Evolutionary conservation across 2,888 invertebrate species (phyloP).

Genomic region (Stenolophus ochropezus): DNA sequence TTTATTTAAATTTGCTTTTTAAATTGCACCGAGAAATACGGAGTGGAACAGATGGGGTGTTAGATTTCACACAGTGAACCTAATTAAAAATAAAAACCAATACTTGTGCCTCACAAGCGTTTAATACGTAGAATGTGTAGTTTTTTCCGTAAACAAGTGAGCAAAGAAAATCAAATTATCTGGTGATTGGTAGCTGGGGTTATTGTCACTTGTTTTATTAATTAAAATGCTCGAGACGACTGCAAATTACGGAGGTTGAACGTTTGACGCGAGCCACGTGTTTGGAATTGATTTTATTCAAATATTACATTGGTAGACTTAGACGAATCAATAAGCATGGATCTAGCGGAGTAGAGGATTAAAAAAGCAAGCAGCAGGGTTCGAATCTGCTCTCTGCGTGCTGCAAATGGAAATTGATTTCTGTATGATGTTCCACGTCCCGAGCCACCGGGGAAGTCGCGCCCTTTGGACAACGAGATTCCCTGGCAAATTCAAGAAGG

Average conservation of each 20-base stretch:
- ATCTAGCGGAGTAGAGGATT: background rate
- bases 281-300: background rate
- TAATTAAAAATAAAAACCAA: background rate
- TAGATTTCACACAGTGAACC: background rate
- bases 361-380: background rate
- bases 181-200: slow-evolving; percentile 6
- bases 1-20: background rate
- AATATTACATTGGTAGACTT: background rate
- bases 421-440: background rate
- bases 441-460: background rate
- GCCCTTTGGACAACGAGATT: background rate
- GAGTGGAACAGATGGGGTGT: background rate
- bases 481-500: background rate
- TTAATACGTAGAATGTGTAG: too few relatives aligned
- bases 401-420: background rate
- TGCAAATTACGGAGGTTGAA: background rate
- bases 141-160: background rate
- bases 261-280: background rate
- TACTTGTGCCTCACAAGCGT: background rate
- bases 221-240: slow-evolving; percentile 21
- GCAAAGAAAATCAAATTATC: slow-evolving; percentile 27
- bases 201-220: slow-evolving; percentile 33
- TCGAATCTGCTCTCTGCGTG: background rate
- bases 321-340: background rate
- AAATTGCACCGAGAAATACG: background rate